Evolutionary conservation across 2,888 invertebrate species (phyloP), one percentile per base, ranked within the genome.

Genomic region (Dione juno): DNA sequence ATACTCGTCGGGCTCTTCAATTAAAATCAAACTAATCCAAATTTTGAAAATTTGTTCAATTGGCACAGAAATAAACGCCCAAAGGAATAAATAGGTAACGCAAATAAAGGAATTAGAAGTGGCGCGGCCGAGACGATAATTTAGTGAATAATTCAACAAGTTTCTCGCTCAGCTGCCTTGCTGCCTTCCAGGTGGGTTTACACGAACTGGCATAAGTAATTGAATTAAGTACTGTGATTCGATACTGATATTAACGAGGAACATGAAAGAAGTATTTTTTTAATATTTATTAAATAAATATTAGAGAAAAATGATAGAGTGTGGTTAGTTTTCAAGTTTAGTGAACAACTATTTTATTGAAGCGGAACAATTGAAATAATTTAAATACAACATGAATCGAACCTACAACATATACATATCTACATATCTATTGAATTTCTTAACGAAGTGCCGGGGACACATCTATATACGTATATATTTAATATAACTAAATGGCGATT

Each of bases 61-160:
- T 65, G 50, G 58, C 65, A 57, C 45, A 58, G 70, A 67, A 72
- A 64, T 70, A 65, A 72, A 65, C 45, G 70, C 64, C 67, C 52
- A 43, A 63, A 45, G 50, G 45, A 64, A 70, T 67, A 70, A 70
- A 70, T 50, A 67, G 61, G 61, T 54, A 35, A 66, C 54, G 71
- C 67, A 71, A 74, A 74, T 74, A 74, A 74, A 71, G 73, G 73
- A 67, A 67, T 73, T 69, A 69, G 57, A 63, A 70, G 67, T 57
- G 61, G 45, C 50, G 68, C 68, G 67, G 67, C 65, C 68, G 68
- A 45, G 43, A 66, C 74, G 69, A 70, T 73, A 75, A 75, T 71
- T 71, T 68, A 53, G 61, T 68, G 69, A 75, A 73, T 74, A 66
- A 73, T 70, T 74, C 74, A 71, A 68, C 67, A 73, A 75, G 67